A percentile compares a stretch with the other conserved stretches of the same genome.
Conservation (phyloP, 2,888 invertebrate genomes). For the Drosophila seclusa region DNA sequence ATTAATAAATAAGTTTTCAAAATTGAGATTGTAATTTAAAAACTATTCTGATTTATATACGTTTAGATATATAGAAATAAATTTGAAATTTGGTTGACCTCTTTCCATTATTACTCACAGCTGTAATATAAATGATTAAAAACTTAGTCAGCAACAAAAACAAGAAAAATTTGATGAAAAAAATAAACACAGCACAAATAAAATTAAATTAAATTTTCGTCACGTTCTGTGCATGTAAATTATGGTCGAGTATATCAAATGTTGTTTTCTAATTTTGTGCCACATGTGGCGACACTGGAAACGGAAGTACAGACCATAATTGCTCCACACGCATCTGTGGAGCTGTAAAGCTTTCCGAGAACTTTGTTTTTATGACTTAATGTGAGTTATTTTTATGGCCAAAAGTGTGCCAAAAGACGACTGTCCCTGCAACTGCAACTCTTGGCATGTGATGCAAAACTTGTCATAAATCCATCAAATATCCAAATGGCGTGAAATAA, state of each 20-base stretch:
- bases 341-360: slow-evolving; percentile 26
- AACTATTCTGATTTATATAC: neutral
- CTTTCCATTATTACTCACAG: slow-evolving; percentile 16
- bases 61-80: slow-evolving; percentile 1
- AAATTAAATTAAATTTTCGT: slow-evolving; percentile 67
- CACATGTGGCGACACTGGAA: slow-evolving; percentile 50
- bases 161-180: slow-evolving; percentile 15
- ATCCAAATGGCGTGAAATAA: slow-evolving; percentile 8
- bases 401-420: slow-evolving; percentile 38
- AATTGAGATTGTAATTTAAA: neutral
- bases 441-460: slow-evolving; percentile 8
- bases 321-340: slow-evolving; percentile 57
- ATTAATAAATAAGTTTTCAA: neutral
- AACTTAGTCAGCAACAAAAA: slow-evolving; percentile 19
- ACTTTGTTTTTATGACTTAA: slow-evolving; percentile 22
- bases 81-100: slow-evolving; percentile 16
- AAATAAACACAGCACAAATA: slow-evolving; percentile 11
- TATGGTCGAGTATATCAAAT: slow-evolving; percentile 43
- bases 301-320: slow-evolving; percentile 71
- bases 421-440: slow-evolving; percentile 14
- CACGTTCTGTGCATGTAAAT: slow-evolving; percentile 70
- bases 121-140: slow-evolving; percentile 26
- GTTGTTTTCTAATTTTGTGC: slow-evolving; percentile 26
- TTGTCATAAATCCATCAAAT: slow-evolving; percentile 46
- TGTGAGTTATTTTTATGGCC: slow-evolving; percentile 38